A percentile compares a stretch with the other conserved stretches of the same genome.
Conservation (phyloP, 1,140 invertebrate genomes). For the Bombus balteatus region DNA sequence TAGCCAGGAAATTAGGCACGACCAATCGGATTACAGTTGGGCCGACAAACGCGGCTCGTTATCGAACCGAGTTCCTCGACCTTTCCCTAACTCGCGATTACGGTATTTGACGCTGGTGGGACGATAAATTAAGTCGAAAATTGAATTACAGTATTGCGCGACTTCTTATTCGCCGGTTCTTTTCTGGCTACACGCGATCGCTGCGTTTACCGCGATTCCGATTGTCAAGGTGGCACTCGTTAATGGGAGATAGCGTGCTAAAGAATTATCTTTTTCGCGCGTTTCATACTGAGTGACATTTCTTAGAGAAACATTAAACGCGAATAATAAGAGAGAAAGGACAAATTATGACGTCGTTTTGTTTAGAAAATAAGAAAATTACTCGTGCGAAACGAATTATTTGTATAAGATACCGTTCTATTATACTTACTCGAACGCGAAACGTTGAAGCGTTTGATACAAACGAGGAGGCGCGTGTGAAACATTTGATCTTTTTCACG, state of each 20-base stretch:
- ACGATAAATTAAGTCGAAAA: background rate
- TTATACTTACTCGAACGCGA: background rate
- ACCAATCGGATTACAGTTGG: slow-evolving; percentile 48
- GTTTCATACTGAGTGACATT: background rate
- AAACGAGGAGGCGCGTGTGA: background rate
- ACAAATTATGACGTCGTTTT: background rate
- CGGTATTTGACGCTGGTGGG: background rate
- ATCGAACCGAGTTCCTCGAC: background rate
- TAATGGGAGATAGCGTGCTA: background rate
- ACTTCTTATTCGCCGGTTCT: background rate
- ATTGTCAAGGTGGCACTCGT: background rate
- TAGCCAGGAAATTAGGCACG: slow-evolving; percentile 48
- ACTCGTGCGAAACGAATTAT: background rate
- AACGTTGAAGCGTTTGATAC: background rate
- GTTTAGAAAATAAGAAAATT: background rate
- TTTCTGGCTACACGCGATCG: background rate
- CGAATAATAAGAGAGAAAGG: background rate
- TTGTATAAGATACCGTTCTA: background rate
- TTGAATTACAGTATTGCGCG: background rate
- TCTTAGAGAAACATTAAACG: background rate
- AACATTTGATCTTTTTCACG: background rate
- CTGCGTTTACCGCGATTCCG: background rate
- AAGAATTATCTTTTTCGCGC: background rate
- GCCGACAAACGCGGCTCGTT: slow-evolving; percentile 1
- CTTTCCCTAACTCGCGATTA: background rate